These are phyloP conservation scores for Ricordea florida DNA, from an alignment of 92 coral and sea anemone genomes.

Conservation along the genomic window DNA sequence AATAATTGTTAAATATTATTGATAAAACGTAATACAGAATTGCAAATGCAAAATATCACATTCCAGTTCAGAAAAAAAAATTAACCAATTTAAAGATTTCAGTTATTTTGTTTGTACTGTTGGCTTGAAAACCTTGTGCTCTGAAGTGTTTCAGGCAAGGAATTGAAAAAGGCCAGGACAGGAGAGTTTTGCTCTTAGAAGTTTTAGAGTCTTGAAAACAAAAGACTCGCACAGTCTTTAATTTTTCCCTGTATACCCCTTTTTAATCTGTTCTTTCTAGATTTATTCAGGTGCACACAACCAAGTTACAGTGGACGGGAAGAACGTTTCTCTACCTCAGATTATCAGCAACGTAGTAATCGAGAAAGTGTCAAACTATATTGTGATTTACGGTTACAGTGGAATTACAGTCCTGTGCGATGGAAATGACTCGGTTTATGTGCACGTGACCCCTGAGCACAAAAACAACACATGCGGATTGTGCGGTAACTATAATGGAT, in stretches of 20 bases:
- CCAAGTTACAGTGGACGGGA: slow-evolving; percentile 63
- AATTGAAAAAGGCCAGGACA: too few species aligned
- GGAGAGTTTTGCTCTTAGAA: too few species aligned
- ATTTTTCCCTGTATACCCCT: neutral
- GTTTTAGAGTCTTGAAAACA: neutral
- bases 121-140: too few species aligned
- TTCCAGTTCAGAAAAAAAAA: too few species aligned
- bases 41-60: too few species aligned
- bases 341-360: slow-evolving; percentile 76
- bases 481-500: slow-evolving; percentile 90
- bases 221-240: neutral
- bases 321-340: slow-evolving; percentile 77
- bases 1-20: too few species aligned
- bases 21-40: too few species aligned
- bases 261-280: slow-evolving; percentile 10
- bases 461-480: slow-evolving; percentile 86
- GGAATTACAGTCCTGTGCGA: slow-evolving; percentile 89
- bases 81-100: too few species aligned
- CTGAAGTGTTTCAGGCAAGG: too few species aligned
- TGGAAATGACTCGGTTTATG: slow-evolving; percentile 75
- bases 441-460: slow-evolving; percentile 76
- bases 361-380: slow-evolving; percentile 71
- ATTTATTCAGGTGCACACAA: slow-evolving; percentile 53
- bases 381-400: slow-evolving; percentile 80
- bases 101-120: too few species aligned